Conservation (phyloP, 2,888 invertebrate genomes). For the Aleiodes testaceus region DNA sequence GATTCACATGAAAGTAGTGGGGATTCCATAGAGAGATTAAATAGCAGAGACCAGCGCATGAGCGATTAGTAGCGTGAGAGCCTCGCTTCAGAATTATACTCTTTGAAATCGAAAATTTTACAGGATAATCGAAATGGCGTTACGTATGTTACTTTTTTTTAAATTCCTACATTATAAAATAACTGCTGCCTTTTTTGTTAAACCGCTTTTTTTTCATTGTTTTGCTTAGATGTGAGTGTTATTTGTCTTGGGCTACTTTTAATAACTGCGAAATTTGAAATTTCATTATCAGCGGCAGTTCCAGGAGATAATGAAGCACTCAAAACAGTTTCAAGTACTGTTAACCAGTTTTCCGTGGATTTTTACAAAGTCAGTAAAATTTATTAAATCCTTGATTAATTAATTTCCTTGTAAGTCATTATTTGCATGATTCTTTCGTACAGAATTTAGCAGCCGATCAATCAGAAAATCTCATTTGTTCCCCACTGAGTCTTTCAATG, state of each 20-base stretch:
- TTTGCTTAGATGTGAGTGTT: not conserved
- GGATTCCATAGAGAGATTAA: not conserved
- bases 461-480: slow-evolving; percentile 53
- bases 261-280: not conserved
- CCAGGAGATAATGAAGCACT: slow-evolving; percentile 1
- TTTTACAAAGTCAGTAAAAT: slow-evolving; percentile 33
- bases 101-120: not conserved
- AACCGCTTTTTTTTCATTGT: not conserved
- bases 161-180: no score
- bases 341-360: slow-evolving; percentile 33
- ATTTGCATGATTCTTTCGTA: not conserved
- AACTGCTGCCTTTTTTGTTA: no score
- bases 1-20: no score
- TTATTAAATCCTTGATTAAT: no score
- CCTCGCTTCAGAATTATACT: not conserved
- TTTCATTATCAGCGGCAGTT: not conserved
- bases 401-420: not conserved
- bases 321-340: slow-evolving; percentile 13
- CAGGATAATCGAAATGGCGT: no score
- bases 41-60: not conserved
- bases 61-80: not conserved
- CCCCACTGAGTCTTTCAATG: slow-evolving; percentile 55
- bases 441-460: slow-evolving; percentile 47
- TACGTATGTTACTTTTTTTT: no score
- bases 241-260: slow-evolving; percentile 4